Base-by-base conservation (phyloP, 2,113 vertebrate genomes). In the Chitala chitala region DNA sequence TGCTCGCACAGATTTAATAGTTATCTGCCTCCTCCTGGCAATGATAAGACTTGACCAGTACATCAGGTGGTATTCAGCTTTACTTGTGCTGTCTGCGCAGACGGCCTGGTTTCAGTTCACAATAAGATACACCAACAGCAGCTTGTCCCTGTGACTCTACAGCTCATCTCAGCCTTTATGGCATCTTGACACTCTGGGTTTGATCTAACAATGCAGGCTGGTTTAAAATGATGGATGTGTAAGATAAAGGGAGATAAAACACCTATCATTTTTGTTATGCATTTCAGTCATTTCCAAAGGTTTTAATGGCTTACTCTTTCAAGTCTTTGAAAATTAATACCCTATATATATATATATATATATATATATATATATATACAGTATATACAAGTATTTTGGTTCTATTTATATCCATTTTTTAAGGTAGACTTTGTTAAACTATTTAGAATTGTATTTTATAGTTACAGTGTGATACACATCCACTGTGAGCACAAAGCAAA, bases 191-290 rank as follows among this genome's bases (percentile, higher is more conserved):
- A 0, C 58, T 65, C 72, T n/a, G 42, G 70, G n/a, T 17, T 24
- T 69, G 54, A 44, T 15, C 24, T 50, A 29, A 44, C 31, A 26
- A 69, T 33, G 24, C 8, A 51, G 66, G n/a, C 7, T 33, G 66
- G 15, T 24, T 51, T 69, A 46, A 29, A 69, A 10, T 33, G 24
- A 69, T 17, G 42, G 15, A n/a, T 4, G 1, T 33, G 24, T 69
- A 51, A 50, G 46, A 69, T 51, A 50, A 81, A 74, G 73, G 71
- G 74, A 83, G 81, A 75, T 40, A 69, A 76, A 72, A 71, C 78
- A 53, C 15, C 31, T 42, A 64, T 29, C 50, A 63, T 38, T 8
- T 36, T 12, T 46, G 12, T 46, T 46, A 46, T 6, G 44, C 38
- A n/a, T n/a, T 33, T 13, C n/a, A 36, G 31, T 63, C 31, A 20